Percentiles rank a stretch among this genome's conserved stretches.
phyloP scores from a whole-genome alignment of 1,140 invertebrate genomes.

The Caenorhabditis latens region DNA sequence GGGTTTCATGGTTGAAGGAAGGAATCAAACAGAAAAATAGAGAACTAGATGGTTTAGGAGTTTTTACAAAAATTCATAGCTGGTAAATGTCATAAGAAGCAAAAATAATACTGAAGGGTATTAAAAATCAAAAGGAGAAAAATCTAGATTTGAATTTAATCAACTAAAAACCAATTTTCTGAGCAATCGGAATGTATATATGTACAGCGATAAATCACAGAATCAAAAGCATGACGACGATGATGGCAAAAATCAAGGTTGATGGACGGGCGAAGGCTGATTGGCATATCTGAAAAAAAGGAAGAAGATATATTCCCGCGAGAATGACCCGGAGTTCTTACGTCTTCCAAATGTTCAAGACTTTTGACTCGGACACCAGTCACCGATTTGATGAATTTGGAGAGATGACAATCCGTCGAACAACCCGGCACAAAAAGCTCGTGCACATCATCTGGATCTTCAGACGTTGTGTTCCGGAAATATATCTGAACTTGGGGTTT shows the following conservation, averaged over 20 bases:
- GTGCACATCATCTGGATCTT: slow-evolving; percentile 41
- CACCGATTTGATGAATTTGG: slow-evolving; percentile 50
- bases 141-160: not conserved
- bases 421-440: slow-evolving; percentile 31
- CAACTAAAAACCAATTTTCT: slow-evolving; percentile 31
- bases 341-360: slow-evolving; percentile 41
- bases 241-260: slow-evolving; percentile 51
- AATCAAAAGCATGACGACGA: slow-evolving; percentile 38
- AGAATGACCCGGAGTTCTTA: not conserved
- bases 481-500: not conserved
- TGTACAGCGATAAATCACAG: slow-evolving; percentile 55
- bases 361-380: slow-evolving; percentile 41
- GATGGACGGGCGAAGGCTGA: slow-evolving; percentile 42
- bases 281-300: slow-evolving; percentile 28
- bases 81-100: not conserved
- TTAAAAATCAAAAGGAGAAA: not conserved
- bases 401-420: slow-evolving; percentile 34
- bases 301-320: not conserved
- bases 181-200: slow-evolving; percentile 52
- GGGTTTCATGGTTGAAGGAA: not conserved
- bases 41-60: not conserved
- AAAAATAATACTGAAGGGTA: not conserved
- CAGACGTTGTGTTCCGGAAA: slow-evolving; percentile 28
- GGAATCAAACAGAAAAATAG: not conserved
- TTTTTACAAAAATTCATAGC: slow-evolving; percentile 6